Conservation (phyloP, 1,140 invertebrate species). For the Cephus cinctus region DNA sequence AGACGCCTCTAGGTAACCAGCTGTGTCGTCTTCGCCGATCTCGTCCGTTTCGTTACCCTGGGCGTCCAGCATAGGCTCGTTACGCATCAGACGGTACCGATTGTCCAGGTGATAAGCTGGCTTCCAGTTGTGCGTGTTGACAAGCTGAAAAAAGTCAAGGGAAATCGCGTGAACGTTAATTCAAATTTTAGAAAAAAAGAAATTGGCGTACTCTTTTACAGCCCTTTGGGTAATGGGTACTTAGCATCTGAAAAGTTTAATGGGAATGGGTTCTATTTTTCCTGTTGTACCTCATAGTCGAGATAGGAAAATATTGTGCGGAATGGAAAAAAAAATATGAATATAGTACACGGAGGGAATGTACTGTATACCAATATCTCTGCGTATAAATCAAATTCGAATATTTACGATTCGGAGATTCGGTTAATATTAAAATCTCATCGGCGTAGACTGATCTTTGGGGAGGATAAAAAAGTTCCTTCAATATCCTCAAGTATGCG, state of each 20-base stretch:
- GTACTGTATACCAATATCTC: no score
- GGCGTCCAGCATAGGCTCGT: conserved; percentile 44
- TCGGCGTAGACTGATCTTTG: no score
- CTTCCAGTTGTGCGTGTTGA: conserved; percentile 14
- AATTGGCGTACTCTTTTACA: background rate
- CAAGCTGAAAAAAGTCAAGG: conserved; percentile 26
- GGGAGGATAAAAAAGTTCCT: no score
- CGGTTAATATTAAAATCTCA: conserved; percentile 6
- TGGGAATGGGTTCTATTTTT: background rate
- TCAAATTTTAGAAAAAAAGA: background rate
- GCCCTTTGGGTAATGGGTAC: background rate
- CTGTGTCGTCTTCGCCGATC: conserved; percentile 31
- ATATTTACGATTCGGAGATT: no score
- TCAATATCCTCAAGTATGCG: no score
- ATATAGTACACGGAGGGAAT: no score
- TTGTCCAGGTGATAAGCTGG: conserved; percentile 49
- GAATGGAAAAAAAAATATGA: no score
- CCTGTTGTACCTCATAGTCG: no score
- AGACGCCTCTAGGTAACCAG: background rate
- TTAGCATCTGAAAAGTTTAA: background rate
- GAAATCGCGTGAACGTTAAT: no score
- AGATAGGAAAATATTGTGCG: no score
- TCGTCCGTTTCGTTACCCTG: conserved; percentile 33
- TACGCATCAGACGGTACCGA: conserved; percentile 45
- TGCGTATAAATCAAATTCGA: no score